Conservation (phyloP, 2,888 invertebrate species). For the Epistrophella euchroma region DNA sequence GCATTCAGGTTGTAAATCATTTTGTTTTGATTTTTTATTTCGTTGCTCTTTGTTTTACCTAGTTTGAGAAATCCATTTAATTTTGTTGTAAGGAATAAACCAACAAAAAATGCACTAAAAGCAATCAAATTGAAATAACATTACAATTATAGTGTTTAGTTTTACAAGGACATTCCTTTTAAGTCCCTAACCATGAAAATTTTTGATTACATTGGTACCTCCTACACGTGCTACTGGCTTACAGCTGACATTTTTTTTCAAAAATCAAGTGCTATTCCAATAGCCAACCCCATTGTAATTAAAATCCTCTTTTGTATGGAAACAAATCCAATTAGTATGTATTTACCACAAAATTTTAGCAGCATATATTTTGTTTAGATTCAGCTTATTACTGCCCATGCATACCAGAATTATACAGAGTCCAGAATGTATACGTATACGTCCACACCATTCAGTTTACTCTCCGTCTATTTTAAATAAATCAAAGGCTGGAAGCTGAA, state of each 20-base stretch:
- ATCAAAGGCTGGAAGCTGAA: constrained; percentile 19
- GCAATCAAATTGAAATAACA: background rate
- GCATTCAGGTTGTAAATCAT: too few relatives aligned
- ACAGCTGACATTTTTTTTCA: background rate
- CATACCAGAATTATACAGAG: too few relatives aligned
- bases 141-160: too few relatives aligned
- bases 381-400: background rate
- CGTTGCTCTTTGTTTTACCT: too few relatives aligned
- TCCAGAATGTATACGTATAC: too few relatives aligned
- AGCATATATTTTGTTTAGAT: constrained; percentile 16
- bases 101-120: background rate
- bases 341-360: constrained; percentile 23
- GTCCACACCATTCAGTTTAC: background rate
- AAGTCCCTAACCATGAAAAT: background rate
- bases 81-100: too few relatives aligned
- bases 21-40: too few relatives aligned
- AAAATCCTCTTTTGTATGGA: constrained; percentile 15
- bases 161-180: background rate
- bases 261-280: background rate
- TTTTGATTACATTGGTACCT: background rate
- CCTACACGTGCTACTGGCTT: background rate
- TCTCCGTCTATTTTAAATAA: constrained; percentile 1
- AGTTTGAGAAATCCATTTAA: too few relatives aligned
- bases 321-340: constrained; percentile 19
- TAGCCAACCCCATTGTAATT: background rate